phyloP scores from a whole-genome alignment of 2,797 vertebrate genomes.

The Sebastes diploproa region DNA sequence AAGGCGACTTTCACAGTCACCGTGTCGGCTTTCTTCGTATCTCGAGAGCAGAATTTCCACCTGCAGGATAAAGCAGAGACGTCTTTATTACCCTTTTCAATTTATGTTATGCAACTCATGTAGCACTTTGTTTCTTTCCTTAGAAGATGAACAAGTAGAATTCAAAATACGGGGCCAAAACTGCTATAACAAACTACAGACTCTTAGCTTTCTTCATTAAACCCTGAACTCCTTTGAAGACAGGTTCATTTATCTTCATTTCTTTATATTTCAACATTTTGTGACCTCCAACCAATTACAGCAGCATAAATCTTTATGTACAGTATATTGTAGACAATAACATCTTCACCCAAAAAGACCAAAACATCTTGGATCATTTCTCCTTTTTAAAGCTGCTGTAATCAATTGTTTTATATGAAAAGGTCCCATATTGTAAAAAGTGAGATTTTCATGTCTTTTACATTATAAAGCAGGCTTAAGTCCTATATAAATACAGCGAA shows the following conservation, averaged over 20 bases:
- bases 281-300: conserved; percentile 15
- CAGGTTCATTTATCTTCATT: conserved; percentile 25
- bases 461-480: too few species aligned
- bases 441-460: too few species aligned
- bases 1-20: conserved; percentile 27
- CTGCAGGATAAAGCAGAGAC: conserved; percentile 10
- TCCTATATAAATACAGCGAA: too few species aligned
- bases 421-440: too few species aligned
- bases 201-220: conserved; percentile 28
- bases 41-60: conserved; percentile 21
- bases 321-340: neutral
- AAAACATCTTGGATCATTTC: neutral
- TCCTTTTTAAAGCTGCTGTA: conserved; percentile 9
- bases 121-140: conserved; percentile 4
- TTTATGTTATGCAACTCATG: conserved; percentile 12
- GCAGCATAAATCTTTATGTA: conserved; percentile 6
- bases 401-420: neutral
- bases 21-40: conserved; percentile 12
- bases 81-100: conserved; percentile 42
- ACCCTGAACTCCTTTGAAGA: conserved; percentile 7
- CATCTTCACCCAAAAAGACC: neutral
- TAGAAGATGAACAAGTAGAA: conserved; percentile 17
- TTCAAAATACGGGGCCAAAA: conserved; percentile 19
- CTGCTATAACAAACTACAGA: neutral
- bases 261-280: conserved; percentile 18